Evolutionary conservation across 2,113 vertebrate species (phyloP).

Genomic region (Bettongia penicillata): DNA sequence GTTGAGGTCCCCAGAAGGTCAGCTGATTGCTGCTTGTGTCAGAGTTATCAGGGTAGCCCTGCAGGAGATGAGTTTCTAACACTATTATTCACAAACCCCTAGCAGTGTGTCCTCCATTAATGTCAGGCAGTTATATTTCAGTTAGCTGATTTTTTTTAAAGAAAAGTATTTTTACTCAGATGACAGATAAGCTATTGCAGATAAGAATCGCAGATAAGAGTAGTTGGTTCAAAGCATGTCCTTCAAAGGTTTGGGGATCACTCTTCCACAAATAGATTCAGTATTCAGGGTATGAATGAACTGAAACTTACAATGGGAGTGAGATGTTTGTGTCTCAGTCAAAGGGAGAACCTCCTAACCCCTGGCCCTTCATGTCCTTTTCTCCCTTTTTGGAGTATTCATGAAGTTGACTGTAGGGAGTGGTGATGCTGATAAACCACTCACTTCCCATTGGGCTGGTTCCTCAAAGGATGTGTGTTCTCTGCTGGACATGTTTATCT

Average conservation of each 20-base stretch:
- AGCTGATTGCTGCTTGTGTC: background rate
- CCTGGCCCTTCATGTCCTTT: too few relatives aligned
- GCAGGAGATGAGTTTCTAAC: background rate
- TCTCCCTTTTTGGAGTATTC: too few relatives aligned
- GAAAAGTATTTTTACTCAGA: background rate
- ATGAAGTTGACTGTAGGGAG: too few relatives aligned
- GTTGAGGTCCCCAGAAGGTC: background rate
- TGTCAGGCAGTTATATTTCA: background rate
- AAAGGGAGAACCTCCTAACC: too few relatives aligned
- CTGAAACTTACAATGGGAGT: background rate
- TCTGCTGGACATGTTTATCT: too few relatives aligned
- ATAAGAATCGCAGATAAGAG: background rate
- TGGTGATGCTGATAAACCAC: too few relatives aligned
- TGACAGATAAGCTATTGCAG: background rate
- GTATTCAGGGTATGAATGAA: too few relatives aligned
- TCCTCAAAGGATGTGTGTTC: too few relatives aligned
- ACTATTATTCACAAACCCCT: background rate
- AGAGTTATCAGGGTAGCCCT: background rate
- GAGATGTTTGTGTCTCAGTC: background rate
- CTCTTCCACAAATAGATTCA: too few relatives aligned
- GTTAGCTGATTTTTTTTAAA: background rate
- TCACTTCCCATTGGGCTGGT: too few relatives aligned
- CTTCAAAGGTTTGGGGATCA: too few relatives aligned
- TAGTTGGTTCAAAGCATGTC: background rate
- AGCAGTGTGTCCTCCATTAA: too few relatives aligned